A percentile compares a stretch with the other conserved stretches of the same genome.
Conservation (phyloP, 2,113 vertebrate species). For the Calypte anna region DNA sequence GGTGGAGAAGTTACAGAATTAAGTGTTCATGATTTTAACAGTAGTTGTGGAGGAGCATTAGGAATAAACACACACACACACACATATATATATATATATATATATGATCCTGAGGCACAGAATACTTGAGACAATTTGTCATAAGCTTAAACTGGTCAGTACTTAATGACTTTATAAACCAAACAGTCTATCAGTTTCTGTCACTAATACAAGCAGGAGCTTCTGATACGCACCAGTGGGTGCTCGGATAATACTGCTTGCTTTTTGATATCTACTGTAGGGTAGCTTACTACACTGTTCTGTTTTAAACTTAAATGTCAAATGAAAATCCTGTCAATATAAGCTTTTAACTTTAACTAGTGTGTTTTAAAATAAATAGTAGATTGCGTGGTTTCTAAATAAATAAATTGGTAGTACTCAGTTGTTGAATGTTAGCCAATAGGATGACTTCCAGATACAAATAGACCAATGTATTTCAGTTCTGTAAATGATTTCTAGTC, state of each 20-base stretch:
- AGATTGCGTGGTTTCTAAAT: neutral
- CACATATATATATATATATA: too few relatives aligned
- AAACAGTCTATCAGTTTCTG: neutral
- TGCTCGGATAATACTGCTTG: neutral
- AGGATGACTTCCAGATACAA: neutral
- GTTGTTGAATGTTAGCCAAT: neutral
- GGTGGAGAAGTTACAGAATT: neutral
- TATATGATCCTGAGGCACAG: neutral
- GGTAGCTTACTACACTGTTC: neutral
- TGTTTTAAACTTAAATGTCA: neutral
- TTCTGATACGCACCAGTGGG: neutral
- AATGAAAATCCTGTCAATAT: neutral
- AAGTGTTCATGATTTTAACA: neutral
- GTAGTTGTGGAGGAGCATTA: neutral
- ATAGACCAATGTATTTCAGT: neutral
- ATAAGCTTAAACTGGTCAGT: neutral
- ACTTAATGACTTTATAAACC: neutral
- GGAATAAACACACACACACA: neutral
- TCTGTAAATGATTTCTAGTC: neutral
- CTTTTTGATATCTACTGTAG: neutral
- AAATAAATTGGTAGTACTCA: neutral
- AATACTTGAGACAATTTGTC: neutral
- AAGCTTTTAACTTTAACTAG: neutral
- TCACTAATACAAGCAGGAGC: neutral
- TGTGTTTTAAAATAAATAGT: neutral